phyloP scores from a whole-genome alignment of 2,888 invertebrate species.

The Troilus luridus region DNA sequence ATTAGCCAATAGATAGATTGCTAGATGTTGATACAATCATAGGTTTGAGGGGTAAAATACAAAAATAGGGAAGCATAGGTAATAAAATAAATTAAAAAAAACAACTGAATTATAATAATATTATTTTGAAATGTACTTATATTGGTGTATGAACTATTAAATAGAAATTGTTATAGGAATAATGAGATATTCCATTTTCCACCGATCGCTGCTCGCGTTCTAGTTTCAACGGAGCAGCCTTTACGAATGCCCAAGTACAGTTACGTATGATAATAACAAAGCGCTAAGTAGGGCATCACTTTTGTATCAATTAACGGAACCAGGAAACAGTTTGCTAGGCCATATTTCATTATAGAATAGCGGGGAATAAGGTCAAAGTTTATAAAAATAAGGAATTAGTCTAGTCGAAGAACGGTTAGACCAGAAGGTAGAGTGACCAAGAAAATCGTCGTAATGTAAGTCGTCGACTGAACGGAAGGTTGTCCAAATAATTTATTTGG shows the following conservation, averaged over 20 bases:
- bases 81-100: too few species aligned
- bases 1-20: too few species aligned
- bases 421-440: not conserved
- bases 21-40: too few species aligned
- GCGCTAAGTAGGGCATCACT: not conserved
- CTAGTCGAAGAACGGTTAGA: not conserved
- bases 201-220: not conserved
- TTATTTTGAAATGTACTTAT: too few species aligned
- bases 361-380: not conserved
- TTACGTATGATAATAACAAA: constrained; percentile 25
- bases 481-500: too few species aligned
- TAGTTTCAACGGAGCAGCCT: not conserved
- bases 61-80: too few species aligned
- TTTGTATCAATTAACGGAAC: constrained; percentile 34
- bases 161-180: too few species aligned
- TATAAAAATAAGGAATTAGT: not conserved
- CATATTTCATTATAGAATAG: not conserved
- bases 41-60: too few species aligned
- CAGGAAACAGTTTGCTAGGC: not conserved
- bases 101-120: too few species aligned
- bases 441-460: not conserved
- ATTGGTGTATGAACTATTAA: too few species aligned
- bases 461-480: too few species aligned
- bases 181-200: not conserved
- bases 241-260: not conserved